These are phyloP conservation scores for Machaerirhynchus nigripectus DNA, from an alignment of 2,113 vertebrate species.

Conservation along the genomic window DNA sequence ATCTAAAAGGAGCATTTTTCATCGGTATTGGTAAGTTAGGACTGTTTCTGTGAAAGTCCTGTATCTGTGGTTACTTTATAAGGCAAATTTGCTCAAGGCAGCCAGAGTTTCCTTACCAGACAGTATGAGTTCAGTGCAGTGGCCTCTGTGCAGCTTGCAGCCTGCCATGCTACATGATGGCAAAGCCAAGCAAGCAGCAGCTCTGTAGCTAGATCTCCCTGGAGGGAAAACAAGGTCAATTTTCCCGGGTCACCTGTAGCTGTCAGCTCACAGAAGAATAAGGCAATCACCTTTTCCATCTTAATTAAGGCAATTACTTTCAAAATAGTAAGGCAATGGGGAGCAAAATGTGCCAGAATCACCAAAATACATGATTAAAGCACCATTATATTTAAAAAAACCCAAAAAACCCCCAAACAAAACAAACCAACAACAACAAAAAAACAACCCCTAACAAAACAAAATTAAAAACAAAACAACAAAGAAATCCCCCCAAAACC, in stretches of 20 bases:
- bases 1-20: neutral
- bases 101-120: neutral
- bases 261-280: neutral
- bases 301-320: neutral
- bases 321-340: neutral
- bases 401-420: neutral
- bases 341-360: neutral
- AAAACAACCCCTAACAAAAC: neutral
- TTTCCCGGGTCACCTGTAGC: neutral
- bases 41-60: neutral
- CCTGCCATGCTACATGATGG: neutral
- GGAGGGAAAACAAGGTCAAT: neutral
- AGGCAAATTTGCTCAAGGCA: neutral
- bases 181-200: neutral
- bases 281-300: neutral
- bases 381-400: neutral
- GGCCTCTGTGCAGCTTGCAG: neutral
- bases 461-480: neutral
- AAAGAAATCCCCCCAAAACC: neutral
- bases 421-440: neutral
- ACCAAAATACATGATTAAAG: neutral
- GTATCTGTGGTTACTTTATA: neutral
- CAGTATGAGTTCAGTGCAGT: rapidly evolving
- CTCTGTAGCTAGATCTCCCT: rapidly evolving
- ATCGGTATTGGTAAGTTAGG: neutral